Conservation (phyloP, 1,140 invertebrate genomes). For the Zaprionus inermis region DNA sequence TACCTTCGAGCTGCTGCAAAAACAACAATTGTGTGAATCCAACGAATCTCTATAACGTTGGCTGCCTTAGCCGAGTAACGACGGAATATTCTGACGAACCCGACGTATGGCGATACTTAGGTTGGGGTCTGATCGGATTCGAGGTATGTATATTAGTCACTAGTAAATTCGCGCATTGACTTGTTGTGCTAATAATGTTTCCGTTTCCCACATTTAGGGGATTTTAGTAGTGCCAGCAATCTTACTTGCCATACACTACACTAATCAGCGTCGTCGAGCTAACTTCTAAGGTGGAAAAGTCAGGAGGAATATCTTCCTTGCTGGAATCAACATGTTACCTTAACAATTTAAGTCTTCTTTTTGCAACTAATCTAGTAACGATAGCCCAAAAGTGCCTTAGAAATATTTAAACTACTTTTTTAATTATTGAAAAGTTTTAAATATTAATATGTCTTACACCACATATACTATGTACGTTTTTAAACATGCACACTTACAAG, state of each 20-base stretch:
- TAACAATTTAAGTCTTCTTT: no score
- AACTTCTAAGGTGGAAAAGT: constrained; percentile 52
- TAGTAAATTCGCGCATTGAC: neutral
- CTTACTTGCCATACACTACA: constrained; percentile 73
- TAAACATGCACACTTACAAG: no score
- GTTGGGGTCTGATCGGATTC: constrained; percentile 71
- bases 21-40: constrained; percentile 68
- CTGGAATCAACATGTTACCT: no score
- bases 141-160: constrained; percentile 45
- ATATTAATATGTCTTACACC: no score
- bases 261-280: constrained; percentile 64
- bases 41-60: constrained; percentile 81
- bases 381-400: no score
- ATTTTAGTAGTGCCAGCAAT: constrained; percentile 63
- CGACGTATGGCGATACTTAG: constrained; percentile 74
- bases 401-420: no score
- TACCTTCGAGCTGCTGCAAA: constrained; percentile 84
- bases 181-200: constrained; percentile 5
- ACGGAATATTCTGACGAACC: constrained; percentile 85
- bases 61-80: constrained; percentile 84
- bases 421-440: no score
- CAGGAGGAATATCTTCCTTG: no score
- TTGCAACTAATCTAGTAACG: no score
- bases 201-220: constrained; percentile 50
- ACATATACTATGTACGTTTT: no score